Percentiles rank a stretch among this genome's conserved stretches.
phyloP scores from a whole-genome alignment of 1,140 invertebrate species.

The Heliconius congener region DNA sequence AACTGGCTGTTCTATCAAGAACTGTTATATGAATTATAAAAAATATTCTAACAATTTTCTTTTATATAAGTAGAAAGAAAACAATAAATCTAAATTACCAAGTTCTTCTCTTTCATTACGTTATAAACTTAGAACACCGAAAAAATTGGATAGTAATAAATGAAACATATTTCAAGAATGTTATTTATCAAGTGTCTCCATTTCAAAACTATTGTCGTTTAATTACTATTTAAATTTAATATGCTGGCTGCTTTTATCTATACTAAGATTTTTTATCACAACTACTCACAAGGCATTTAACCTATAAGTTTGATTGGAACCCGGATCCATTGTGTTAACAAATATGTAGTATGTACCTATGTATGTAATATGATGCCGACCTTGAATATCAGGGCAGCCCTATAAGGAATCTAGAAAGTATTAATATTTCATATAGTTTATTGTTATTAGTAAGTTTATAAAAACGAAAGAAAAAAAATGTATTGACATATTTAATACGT shows the following conservation, averaged over 20 bases:
- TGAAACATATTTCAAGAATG: no score
- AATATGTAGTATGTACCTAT: background rate
- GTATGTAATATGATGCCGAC: background rate
- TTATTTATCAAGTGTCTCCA: no score
- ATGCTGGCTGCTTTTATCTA: background rate
- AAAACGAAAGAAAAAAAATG: background rate
- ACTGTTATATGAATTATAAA: no score
- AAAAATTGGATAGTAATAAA: no score
- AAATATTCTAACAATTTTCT: no score
- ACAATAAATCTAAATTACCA: no score
- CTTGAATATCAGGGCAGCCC: background rate
- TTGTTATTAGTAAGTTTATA: background rate
- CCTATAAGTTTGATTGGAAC: constrained; percentile 11
- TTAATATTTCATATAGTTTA: background rate
- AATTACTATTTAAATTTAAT: background rate
- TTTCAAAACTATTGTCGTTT: no score
- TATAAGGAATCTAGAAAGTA: constrained; percentile 6
- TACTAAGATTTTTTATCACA: background rate
- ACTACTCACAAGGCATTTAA: background rate
- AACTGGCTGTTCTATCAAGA: no score
- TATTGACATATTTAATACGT: no score
- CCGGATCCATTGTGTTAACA: background rate
- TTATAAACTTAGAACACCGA: no score
- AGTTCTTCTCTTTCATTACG: no score
- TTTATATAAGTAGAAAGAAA: no score